These are phyloP conservation scores for Rhineura floridana DNA, from an alignment of 2,113 vertebrate genomes.

Conservation along the genomic window DNA sequence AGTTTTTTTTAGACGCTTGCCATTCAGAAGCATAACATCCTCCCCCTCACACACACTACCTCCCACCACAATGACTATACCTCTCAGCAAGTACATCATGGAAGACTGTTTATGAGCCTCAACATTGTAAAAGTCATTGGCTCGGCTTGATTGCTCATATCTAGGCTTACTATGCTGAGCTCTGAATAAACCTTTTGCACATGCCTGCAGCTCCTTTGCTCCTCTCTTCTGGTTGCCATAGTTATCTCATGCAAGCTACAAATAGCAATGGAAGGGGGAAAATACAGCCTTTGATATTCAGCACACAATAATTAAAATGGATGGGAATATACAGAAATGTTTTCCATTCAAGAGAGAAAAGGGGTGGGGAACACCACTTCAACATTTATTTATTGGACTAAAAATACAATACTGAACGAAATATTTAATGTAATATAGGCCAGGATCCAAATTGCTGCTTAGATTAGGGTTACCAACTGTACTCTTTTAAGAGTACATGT, in stretches of 20 bases:
- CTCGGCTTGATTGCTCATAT: background rate
- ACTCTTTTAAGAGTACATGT: too few relatives aligned
- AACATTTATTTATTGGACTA: background rate
- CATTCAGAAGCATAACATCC: background rate
- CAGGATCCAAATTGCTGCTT: background rate
- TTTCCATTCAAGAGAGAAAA: slow-evolving; percentile 40
- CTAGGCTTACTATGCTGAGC: background rate
- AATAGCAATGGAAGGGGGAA: slow-evolving; percentile 32
- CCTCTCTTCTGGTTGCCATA: slow-evolving; percentile 22
- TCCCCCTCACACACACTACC: background rate
- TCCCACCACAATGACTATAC: background rate
- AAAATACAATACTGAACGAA: background rate
- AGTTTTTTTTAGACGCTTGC: too few relatives aligned
- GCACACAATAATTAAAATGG: slow-evolving; percentile 19
- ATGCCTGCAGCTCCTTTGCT: background rate
- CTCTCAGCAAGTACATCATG: background rate
- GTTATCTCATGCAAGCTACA: slow-evolving; percentile 41
- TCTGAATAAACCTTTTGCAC: background rate
- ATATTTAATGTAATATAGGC: background rate
- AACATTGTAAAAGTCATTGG: slow-evolving; percentile 3
- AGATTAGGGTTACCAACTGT: too few relatives aligned
- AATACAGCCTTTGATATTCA: slow-evolving; percentile 3
- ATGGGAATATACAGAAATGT: slow-evolving; percentile 10
- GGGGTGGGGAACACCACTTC: accelerated
- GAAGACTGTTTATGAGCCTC: background rate